Percentiles rank a stretch among this genome's conserved stretches.
These are phyloP conservation scores for Nasalis larvatus DNA, from an alignment of 2,113 vertebrate genomes.

Conservation along the genomic window DNA sequence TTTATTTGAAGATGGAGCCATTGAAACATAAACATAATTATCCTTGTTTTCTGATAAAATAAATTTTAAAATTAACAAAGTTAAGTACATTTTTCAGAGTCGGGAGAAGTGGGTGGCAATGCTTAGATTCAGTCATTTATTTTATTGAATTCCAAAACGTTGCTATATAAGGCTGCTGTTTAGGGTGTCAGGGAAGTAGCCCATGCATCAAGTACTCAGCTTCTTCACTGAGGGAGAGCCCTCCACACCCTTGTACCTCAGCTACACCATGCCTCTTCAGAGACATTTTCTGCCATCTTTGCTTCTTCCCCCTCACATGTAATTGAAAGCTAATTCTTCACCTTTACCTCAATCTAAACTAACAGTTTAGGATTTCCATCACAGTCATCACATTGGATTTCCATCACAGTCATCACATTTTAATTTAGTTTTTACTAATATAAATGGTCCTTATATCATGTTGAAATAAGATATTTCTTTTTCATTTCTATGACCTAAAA, in stretches of 20 bases:
- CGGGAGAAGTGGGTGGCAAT: not conserved
- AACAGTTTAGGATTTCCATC: not conserved
- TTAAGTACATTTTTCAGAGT: not conserved
- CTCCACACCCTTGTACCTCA: not conserved
- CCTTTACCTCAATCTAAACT: not conserved
- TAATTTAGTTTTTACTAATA: not conserved
- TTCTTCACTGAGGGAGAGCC: not conserved
- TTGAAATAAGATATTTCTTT: not conserved
- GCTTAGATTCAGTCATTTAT: not conserved
- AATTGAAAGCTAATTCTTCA: not conserved
- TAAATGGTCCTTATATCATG: not conserved
- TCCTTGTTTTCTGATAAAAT: not conserved
- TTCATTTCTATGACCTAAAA: not conserved
- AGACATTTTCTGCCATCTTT: not conserved
- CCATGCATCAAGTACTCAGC: not conserved
- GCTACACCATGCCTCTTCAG: not conserved
- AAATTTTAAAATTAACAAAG: not conserved
- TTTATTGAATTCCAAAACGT: not conserved
- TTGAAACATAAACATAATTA: not conserved
- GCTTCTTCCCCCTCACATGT: not conserved
- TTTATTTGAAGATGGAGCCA: not conserved
- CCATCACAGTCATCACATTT: not conserved
- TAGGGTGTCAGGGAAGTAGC: not conserved
- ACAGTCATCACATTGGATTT: not conserved
- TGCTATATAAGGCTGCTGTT: not conserved